These are phyloP conservation scores for Montipora efflorescens DNA, from an alignment of 64 coral and sea anemone species.

Conservation along the genomic window DNA sequence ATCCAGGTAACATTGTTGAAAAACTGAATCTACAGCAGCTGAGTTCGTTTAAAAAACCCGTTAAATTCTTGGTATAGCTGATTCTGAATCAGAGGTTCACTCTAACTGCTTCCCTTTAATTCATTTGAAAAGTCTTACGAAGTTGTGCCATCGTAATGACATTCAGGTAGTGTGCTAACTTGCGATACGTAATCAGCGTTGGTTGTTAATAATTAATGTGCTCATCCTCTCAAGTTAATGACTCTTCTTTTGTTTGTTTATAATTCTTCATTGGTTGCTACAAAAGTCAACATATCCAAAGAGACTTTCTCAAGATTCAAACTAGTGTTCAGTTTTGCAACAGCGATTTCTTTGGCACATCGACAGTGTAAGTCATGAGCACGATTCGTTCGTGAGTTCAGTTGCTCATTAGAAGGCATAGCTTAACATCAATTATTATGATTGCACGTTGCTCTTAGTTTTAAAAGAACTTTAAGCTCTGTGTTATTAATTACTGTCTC, in stretches of 20 bases:
- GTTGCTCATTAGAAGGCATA: not conserved
- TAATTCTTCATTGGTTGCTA: not conserved
- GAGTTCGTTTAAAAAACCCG: no score
- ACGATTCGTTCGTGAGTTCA: no score
- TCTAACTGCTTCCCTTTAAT: not conserved
- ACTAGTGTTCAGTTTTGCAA: not conserved
- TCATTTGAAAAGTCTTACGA: not conserved
- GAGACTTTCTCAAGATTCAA: not conserved
- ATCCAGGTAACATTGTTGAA: no score
- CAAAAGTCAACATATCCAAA: not conserved
- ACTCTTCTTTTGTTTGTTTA: not conserved
- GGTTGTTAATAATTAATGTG: conserved; percentile 2
- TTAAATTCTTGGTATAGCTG: no score
- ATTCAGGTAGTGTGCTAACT: not conserved
- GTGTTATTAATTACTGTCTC: not conserved
- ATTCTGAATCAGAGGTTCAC: not conserved
- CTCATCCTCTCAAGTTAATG: not conserved
- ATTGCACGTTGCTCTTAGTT: not conserved
- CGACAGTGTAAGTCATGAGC: no score
- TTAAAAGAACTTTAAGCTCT: not conserved
- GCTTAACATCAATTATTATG: not conserved
- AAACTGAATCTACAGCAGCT: no score
- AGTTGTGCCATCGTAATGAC: not conserved
- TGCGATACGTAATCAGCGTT: not conserved
- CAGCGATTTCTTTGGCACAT: not conserved